phyloP scores from a whole-genome alignment of 2,888 invertebrate species.

The Blastobasis lacticolella region DNA sequence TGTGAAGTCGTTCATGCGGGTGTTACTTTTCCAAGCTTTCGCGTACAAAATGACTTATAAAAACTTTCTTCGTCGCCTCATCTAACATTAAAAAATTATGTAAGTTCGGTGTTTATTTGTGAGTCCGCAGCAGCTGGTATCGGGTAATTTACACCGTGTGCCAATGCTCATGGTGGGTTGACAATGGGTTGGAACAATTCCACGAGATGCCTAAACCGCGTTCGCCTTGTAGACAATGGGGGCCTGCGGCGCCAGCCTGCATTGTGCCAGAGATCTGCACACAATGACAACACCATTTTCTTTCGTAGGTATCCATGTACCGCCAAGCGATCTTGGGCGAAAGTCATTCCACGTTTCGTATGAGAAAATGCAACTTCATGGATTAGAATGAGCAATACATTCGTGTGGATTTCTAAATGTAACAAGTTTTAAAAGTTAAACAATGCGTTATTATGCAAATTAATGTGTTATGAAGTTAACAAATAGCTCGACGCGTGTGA shows the following conservation, averaged over 20 bases:
- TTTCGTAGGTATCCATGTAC: constrained; percentile 17
- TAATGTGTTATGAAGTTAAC: background rate
- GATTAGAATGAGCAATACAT: constrained; percentile 30
- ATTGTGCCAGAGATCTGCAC: constrained; percentile 11
- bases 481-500: background rate
- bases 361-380: constrained; percentile 55
- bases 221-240: constrained; percentile 23
- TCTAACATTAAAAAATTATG: constrained; percentile 6
- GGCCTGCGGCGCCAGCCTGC: constrained; percentile 11
- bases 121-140: constrained; percentile 1
- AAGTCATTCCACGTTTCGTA: constrained; percentile 52
- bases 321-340: constrained; percentile 59
- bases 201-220: constrained; percentile 16
- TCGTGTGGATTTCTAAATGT: constrained; percentile 22
- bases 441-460: constrained; percentile 8
- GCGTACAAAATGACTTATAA: constrained; percentile 17
- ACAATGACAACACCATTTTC: too few relatives aligned
- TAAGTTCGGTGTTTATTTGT: constrained; percentile 1
- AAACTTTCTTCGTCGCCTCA: constrained; percentile 19
- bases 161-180: constrained; percentile 14
- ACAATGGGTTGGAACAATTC: constrained; percentile 26
- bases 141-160: constrained; percentile 9
- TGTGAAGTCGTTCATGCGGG: constrained; percentile 10
- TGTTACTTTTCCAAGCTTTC: constrained; percentile 16
- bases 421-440: constrained; percentile 5